These are phyloP conservation scores for Drosophila suzukii DNA, from an alignment of 1,140 invertebrate genomes.

Conservation along the genomic window DNA sequence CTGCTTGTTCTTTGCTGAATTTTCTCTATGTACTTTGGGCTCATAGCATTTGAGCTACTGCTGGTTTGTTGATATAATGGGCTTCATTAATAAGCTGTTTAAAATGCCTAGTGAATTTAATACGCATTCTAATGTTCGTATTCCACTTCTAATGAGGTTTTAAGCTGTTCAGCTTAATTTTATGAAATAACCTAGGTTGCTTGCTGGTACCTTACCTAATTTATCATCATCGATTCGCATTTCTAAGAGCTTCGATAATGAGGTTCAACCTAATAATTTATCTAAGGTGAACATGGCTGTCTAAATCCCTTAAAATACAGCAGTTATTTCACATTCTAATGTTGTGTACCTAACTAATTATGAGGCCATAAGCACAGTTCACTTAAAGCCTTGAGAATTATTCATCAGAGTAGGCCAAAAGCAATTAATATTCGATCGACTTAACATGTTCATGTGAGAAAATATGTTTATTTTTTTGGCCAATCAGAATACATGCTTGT, in stretches of 20 bases:
- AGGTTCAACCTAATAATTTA: neutral
- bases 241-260: neutral
- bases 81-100: neutral
- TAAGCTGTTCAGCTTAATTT: neutral
- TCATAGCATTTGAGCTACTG: neutral
- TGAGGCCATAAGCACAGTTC: slow-evolving; percentile 15
- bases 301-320: slow-evolving; percentile 5
- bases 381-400: slow-evolving; percentile 8
- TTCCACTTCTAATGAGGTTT: neutral
- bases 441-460: slow-evolving; percentile 14
- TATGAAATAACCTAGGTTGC: too few species aligned
- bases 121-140: neutral
- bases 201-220: neutral
- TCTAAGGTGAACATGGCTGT: neutral
- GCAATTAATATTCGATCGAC: slow-evolving; percentile 1
- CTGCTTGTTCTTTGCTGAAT: neutral
- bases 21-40: neutral
- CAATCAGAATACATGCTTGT: neutral
- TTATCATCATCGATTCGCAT: neutral
- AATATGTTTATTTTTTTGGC: slow-evolving; percentile 8
- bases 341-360: slow-evolving; percentile 18
- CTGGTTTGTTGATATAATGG: neutral
- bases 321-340: slow-evolving; percentile 7
- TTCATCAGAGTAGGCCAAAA: slow-evolving; percentile 4
- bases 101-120: neutral